Evolutionary conservation across 2,113 vertebrate genomes (phyloP), one percentile per base, ranked within the genome.

Genomic region (Gopherus evgoodei): DNA sequence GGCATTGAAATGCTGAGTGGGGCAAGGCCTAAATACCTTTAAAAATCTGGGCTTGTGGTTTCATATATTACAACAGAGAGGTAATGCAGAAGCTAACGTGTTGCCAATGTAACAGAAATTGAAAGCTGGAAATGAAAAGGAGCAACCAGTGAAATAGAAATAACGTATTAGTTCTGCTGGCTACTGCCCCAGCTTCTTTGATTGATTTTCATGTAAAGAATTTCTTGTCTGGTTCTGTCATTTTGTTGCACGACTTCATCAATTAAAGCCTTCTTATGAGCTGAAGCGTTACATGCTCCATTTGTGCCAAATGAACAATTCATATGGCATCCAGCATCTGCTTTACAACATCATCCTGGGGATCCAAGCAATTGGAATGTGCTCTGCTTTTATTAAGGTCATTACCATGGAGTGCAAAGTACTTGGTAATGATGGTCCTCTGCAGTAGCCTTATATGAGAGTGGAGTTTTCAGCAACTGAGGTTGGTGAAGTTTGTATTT

Each of bases 201-300:
- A 88, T 24, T 59, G 81, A 83, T 56, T 92, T 86, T 75, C 44
- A 53, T 81, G 27, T 62, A 86, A 81, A 82, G 91, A 85, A 56
- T 91, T 89, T 95, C 86, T 59, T 86, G 42, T 29, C 75, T 78
- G 44, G 38, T 65, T 93, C 86, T 91, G 12, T 54, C 52, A 80
- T 94, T 96, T 97, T 27, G 47, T 95, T 82, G 90, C 27, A 91
- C 92, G 6, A 11, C 25, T 88, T 96, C 59, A 84, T n/a, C 81
- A 21, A 24, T n/a, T 88, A 72, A 90, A 86, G 62, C 50, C 35
- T 90, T 88, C 88, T 65, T 94, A 69, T 31, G n/a, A 24, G 1
- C 10, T 94, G 76, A 94, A 93, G 4, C 27, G 78, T 91, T 81
- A 44, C 2, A 22, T 91, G 56, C 4, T 27, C 27, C 4, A 4